These are phyloP conservation scores for Onthophagus sagittarius DNA, from an alignment of 2,888 invertebrate genomes.

Conservation along the genomic window DNA sequence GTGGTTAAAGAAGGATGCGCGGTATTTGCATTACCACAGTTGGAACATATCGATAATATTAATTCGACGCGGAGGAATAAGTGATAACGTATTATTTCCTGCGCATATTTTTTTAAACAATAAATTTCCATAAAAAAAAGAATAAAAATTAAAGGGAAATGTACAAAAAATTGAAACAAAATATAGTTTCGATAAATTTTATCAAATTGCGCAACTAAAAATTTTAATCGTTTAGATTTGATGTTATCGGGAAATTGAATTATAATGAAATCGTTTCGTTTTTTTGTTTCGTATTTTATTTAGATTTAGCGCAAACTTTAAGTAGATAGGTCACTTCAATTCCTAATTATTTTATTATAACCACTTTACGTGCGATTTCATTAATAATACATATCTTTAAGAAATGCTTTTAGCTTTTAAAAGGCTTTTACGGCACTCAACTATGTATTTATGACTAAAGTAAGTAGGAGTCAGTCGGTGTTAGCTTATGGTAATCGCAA, in stretches of 20 bases:
- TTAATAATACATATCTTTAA: not conserved
- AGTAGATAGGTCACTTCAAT: no score
- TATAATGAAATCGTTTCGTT: no score
- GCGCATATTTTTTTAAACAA: no score
- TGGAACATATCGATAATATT: not conserved
- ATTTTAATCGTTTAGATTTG: no score
- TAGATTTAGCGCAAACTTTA: no score
- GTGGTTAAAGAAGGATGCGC: not conserved
- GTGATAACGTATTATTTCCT: not conserved
- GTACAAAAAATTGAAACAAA: no score
- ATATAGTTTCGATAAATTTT: no score
- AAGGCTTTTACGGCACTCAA: not conserved
- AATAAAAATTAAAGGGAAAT: no score
- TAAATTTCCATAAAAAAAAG: no score
- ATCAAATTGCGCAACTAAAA: no score
- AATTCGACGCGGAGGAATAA: not conserved
- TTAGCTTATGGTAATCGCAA: not conserved
- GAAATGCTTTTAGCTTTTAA: not conserved
- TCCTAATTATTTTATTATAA: not conserved
- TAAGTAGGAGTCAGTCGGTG: not conserved
- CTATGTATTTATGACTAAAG: not conserved
- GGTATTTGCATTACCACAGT: not conserved
- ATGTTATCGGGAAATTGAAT: no score
- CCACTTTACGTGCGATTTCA: not conserved
- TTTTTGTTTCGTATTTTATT: no score